These are phyloP conservation scores for Campodea augens DNA, from an alignment of 1,140 invertebrate genomes.

Conservation along the genomic window DNA sequence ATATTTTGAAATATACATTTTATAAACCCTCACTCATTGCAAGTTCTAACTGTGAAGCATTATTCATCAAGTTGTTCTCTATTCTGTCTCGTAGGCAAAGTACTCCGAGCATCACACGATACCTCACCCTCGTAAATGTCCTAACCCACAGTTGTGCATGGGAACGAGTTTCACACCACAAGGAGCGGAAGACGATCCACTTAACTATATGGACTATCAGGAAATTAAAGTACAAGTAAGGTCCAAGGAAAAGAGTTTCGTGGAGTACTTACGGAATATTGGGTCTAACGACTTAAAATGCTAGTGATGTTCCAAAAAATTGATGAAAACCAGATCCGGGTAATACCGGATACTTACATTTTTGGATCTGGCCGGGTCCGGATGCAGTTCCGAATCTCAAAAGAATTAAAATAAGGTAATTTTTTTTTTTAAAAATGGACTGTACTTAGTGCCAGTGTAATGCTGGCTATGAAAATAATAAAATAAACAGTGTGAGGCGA, in stretches of 20 bases:
- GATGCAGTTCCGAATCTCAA: no score
- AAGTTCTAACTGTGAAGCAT: constrained; percentile 3
- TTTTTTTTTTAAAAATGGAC: constrained; percentile 8
- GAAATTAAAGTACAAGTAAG: constrained; percentile 67
- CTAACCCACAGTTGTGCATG: constrained; percentile 35
- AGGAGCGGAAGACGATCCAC: constrained; percentile 32
- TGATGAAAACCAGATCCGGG: background rate
- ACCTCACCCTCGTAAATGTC: constrained; percentile 35
- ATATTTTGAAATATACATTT: no score
- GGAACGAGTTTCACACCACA: constrained; percentile 29
- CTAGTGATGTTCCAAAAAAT: background rate
- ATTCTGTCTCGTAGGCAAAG: constrained; percentile 25
- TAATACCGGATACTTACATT: no score
- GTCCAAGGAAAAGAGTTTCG: constrained; percentile 1
- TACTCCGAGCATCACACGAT: constrained; percentile 45
- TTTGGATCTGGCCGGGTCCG: no score
- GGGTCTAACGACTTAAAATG: background rate
- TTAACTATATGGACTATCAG: constrained; percentile 68
- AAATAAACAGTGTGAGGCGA: no score
- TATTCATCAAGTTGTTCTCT: background rate
- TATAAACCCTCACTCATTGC: constrained; percentile 1
- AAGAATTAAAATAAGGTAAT: background rate
- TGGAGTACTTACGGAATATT: background rate
- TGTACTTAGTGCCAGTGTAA: no score
- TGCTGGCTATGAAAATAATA: no score